Evolutionary conservation across 2,888 invertebrate genomes (phyloP).

Genomic region (Saturnia pavonia): DNA sequence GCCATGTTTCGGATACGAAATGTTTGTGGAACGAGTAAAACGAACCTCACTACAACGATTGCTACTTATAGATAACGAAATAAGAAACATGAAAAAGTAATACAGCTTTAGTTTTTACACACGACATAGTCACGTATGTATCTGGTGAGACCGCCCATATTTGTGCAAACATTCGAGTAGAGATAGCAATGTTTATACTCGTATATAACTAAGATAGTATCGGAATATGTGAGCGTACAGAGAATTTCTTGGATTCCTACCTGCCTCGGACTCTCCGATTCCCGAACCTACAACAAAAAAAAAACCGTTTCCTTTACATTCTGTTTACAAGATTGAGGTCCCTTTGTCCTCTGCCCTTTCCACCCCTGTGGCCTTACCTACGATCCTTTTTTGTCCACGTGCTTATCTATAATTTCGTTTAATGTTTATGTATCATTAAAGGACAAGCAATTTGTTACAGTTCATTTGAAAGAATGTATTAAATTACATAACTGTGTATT

Average conservation of each 20-base stretch:
- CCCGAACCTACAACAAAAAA: constrained; percentile 63
- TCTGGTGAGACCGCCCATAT: constrained; percentile 61
- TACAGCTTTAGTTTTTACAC: constrained; percentile 31
- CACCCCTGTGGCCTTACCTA: constrained; percentile 47
- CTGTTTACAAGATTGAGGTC: constrained; percentile 72
- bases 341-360: constrained; percentile 57
- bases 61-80: constrained; percentile 12
- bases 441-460: constrained; percentile 15
- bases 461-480: constrained; percentile 17
- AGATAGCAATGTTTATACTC: constrained; percentile 70
- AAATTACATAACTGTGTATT: neutral
- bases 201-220: constrained; percentile 66
- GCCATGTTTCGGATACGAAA: constrained; percentile 5
- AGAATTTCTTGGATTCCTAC: constrained; percentile 58
- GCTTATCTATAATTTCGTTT: constrained; percentile 44
- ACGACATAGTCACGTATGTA: constrained; percentile 59
- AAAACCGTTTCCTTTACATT: constrained; percentile 75
- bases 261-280: constrained; percentile 52
- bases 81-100: constrained; percentile 38
- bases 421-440: constrained; percentile 16
- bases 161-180: constrained; percentile 67
- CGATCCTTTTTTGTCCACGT: constrained; percentile 73
- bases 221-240: constrained; percentile 41
- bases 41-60: constrained; percentile 1
- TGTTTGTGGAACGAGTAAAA: neutral